Evolutionary conservation across 2,888 invertebrate genomes (phyloP).

Genomic region (Pammene fasciana): DNA sequence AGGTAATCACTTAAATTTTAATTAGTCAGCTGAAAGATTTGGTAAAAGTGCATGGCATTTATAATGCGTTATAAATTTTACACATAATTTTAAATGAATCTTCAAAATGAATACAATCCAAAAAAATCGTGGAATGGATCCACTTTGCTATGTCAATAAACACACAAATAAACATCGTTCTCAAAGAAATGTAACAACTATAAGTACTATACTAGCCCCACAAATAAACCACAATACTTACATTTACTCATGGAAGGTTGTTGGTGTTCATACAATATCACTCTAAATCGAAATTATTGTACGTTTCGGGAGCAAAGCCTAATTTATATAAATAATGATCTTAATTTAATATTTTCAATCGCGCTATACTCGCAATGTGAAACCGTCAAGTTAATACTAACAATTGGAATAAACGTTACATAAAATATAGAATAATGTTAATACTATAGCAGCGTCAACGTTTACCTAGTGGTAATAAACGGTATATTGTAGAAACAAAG

Average conservation of each 20-base stretch:
- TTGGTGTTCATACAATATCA: slow-evolving; percentile 42
- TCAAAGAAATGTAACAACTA: slow-evolving; percentile 67
- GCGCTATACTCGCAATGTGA: slow-evolving; percentile 21
- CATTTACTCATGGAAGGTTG: slow-evolving; percentile 36
- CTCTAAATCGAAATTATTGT: slow-evolving; percentile 36
- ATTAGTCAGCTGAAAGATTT: slow-evolving; percentile 55
- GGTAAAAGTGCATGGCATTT: slow-evolving; percentile 68
- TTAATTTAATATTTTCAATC: slow-evolving; percentile 29
- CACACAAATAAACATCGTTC: slow-evolving; percentile 49
- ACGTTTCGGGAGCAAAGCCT: slow-evolving; percentile 31
- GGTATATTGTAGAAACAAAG: slow-evolving; percentile 15
- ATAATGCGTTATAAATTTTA: slow-evolving; percentile 65
- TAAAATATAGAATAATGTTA: slow-evolving; percentile 36
- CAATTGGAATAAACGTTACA: slow-evolving; percentile 34
- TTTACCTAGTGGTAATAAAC: slow-evolving; percentile 21
- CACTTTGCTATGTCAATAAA: slow-evolving; percentile 59
- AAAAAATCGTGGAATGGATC: slow-evolving; percentile 54
- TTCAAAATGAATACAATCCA: slow-evolving; percentile 69
- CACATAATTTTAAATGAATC: slow-evolving; percentile 54
- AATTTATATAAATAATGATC: slow-evolving; percentile 35
- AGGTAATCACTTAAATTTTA: slow-evolving; percentile 64
- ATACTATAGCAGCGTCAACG: slow-evolving; percentile 31
- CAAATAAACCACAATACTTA: slow-evolving; percentile 24
- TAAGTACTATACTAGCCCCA: slow-evolving; percentile 49
- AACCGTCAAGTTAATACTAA: slow-evolving; percentile 31